Conservation (phyloP, 1,140 invertebrate genomes). For the Subanguina moxae region DNA sequence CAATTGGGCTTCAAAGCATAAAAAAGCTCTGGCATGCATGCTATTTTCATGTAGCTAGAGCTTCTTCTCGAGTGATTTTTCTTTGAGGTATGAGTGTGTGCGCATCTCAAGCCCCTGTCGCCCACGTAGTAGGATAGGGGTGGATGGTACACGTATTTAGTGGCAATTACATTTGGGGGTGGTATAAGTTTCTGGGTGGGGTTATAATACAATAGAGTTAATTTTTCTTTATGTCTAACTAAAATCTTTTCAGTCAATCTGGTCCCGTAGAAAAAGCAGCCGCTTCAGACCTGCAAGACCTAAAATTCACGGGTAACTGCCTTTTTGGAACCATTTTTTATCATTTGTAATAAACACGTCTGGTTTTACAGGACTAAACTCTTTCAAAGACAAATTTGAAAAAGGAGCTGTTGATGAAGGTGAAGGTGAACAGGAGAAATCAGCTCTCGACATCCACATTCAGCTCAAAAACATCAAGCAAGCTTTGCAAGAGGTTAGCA, state of each 20-base stretch:
- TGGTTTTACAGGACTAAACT: slow-evolving; percentile 41
- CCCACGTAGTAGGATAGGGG: no score
- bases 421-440: slow-evolving; percentile 48
- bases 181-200: no score
- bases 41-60: no score
- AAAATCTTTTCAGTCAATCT: slow-evolving; percentile 13
- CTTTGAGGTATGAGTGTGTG: no score
- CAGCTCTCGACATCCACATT: slow-evolving; percentile 46
- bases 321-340: slow-evolving; percentile 11
- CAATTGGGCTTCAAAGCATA: no score
- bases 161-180: no score
- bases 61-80: no score
- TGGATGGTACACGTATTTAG: no score
- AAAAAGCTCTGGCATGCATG: no score
- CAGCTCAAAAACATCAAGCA: slow-evolving; percentile 12
- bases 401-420: slow-evolving; percentile 43
- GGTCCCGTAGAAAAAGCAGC: slow-evolving; percentile 45
- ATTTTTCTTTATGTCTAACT: no score
- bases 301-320: slow-evolving; percentile 30
- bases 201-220: no score
- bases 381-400: slow-evolving; percentile 57
- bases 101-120: no score
- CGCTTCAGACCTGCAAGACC: slow-evolving; percentile 36
- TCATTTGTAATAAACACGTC: not conserved
- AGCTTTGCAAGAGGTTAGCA: slow-evolving; percentile 7